phyloP scores from a whole-genome alignment of 1,140 invertebrate genomes.

The Drosophila arawakana region DNA sequence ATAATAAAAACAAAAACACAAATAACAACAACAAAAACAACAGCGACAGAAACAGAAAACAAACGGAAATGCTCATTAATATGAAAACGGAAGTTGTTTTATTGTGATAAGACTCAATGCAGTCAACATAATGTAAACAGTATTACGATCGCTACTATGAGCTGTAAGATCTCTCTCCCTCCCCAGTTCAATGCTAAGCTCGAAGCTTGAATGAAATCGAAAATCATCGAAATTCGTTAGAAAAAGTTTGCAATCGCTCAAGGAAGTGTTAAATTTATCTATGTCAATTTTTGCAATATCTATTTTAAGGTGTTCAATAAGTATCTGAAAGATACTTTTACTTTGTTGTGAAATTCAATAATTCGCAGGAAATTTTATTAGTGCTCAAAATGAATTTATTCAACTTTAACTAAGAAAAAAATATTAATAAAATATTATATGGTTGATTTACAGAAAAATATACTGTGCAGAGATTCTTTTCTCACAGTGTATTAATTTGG shows the following conservation, averaged over 20 bases:
- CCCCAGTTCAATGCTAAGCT: background rate
- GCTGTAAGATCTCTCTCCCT: conserved; percentile 6
- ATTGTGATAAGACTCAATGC: conserved; percentile 57
- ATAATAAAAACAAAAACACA: conserved; percentile 37
- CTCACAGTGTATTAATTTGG: too few relatives aligned
- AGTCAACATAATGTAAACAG: conserved; percentile 37
- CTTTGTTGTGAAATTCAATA: too few relatives aligned
- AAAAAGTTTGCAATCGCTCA: background rate
- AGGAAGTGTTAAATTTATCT: conserved; percentile 1
- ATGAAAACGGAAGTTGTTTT: conserved; percentile 64
- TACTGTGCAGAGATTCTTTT: too few relatives aligned
- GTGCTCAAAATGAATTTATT: too few relatives aligned
- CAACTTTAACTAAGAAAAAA: too few relatives aligned
- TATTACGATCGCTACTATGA: conserved; percentile 10
- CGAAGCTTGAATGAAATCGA: conserved; percentile 5
- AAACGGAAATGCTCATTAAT: conserved; percentile 69
- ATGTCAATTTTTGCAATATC: background rate
- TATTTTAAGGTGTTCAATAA: too few relatives aligned
- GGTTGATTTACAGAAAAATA: too few relatives aligned
- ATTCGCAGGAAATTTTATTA: too few relatives aligned
- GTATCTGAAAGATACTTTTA: too few relatives aligned
- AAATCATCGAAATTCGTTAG: background rate
- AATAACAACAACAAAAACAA: conserved; percentile 40
- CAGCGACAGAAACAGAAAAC: background rate
- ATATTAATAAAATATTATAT: too few relatives aligned